phyloP scores from a whole-genome alignment of 2,797 vertebrate species.

The Heteromormyrus szaboi region DNA sequence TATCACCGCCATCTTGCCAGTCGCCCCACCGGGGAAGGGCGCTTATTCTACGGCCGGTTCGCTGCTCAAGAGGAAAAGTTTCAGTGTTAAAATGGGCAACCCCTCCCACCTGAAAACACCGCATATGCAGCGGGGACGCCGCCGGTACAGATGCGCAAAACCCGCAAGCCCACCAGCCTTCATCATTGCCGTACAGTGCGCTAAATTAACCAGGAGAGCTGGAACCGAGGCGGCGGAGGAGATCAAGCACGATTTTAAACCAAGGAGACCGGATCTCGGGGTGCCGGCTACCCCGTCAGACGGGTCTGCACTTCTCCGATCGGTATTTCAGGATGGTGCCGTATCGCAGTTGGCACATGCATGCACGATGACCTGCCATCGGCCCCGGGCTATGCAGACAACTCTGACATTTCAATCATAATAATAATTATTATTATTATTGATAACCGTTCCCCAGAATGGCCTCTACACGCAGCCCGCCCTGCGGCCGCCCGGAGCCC shows the following conservation, averaged over 20 bases:
- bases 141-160: not conserved
- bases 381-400: not conserved
- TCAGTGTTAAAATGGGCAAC: constrained; percentile 1
- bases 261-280: not conserved
- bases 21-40: not conserved
- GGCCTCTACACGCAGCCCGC: not conserved
- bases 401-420: not conserved
- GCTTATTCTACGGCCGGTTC: not conserved
- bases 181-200: not conserved
- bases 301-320: not conserved
- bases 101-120: not conserved
- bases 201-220: not conserved
- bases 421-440: not conserved
- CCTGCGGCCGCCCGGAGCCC: not conserved
- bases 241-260: not conserved
- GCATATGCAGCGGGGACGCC: not conserved
- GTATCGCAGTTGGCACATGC: not conserved
- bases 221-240: not conserved
- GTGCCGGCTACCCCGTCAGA: not conserved
- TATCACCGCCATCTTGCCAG: not conserved
- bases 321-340: not conserved
- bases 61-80: not conserved
- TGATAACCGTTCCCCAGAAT: not conserved
- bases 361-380: not conserved
- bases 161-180: not conserved